Conservation (phyloP, 2,888 invertebrate genomes). For the Drosophila vallismaia region DNA sequence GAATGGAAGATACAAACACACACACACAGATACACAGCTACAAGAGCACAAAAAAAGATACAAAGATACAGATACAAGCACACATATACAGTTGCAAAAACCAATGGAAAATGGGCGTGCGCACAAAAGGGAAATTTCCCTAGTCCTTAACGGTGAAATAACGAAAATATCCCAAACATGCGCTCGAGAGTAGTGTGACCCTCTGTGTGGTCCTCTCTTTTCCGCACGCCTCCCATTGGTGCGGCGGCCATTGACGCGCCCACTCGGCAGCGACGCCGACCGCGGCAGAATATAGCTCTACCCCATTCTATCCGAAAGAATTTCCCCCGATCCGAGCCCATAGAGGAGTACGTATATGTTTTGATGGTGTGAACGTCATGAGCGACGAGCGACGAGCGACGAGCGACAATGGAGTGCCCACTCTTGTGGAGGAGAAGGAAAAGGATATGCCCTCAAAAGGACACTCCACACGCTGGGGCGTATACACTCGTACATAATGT, state of each 20-base stretch:
- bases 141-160: conserved; percentile 46
- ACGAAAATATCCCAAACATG: conserved; percentile 61
- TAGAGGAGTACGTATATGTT: too few species aligned
- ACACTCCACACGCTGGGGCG: not conserved
- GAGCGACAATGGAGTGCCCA: conserved; percentile 57
- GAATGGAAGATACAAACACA: conserved; percentile 56
- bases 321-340: conserved; percentile 23
- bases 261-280: conserved; percentile 28
- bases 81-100: conserved; percentile 7
- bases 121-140: conserved; percentile 53
- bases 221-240: conserved; percentile 45
- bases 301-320: conserved; percentile 50
- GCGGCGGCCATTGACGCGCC: conserved; percentile 55
- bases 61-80: conserved; percentile 13
- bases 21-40: not conserved
- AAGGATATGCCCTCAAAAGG: conserved; percentile 2
- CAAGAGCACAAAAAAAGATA: not conserved
- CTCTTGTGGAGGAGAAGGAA: conserved; percentile 10
- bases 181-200: conserved; percentile 32
- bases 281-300: conserved; percentile 28
- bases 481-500: conserved; percentile 8
- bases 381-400: too few species aligned
- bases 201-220: conserved; percentile 53
- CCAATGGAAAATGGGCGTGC: conserved; percentile 41
- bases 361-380: conserved; percentile 48